phyloP scores from a whole-genome alignment of 2,797 vertebrate species.

The Myotis vivesi region DNA sequence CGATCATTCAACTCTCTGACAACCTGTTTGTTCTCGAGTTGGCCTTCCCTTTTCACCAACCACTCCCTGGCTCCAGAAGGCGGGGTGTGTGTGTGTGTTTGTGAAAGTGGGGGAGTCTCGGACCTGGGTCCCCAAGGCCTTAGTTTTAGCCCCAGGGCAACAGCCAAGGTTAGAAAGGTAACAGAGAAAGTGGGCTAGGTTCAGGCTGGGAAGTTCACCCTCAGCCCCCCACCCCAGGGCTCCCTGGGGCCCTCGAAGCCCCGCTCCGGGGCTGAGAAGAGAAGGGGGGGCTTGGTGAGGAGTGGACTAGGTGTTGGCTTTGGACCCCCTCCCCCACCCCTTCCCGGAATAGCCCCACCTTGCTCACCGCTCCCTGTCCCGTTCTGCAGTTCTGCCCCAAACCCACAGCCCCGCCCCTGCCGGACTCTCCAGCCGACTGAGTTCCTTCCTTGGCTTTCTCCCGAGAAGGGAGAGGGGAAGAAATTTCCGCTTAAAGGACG shows the following conservation, averaged over 20 bases:
- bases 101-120: not conserved
- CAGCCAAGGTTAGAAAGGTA: not conserved
- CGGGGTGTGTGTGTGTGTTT: not conserved
- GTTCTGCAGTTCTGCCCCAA: constrained; percentile 38
- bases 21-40: constrained; percentile 47
- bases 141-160: not conserved
- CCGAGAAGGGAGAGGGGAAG: not conserved
- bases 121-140: not conserved
- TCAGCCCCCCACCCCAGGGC: no score
- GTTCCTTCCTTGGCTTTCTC: constrained; percentile 5
- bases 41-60: not conserved
- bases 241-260: not conserved
- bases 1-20: constrained; percentile 49
- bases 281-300: not conserved
- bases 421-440: constrained; percentile 8
- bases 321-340: not conserved
- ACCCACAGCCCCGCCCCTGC: constrained; percentile 48
- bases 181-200: not conserved
- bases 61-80: constrained; percentile 3
- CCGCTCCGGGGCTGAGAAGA: not conserved
- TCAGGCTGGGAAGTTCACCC: not conserved
- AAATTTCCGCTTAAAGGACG: constrained; percentile 23
- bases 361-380: constrained; percentile 25
- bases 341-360: constrained; percentile 66
- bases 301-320: not conserved